Base-by-base conservation (phyloP, 2,888 invertebrate species). In the Sinelater perroti region DNA sequence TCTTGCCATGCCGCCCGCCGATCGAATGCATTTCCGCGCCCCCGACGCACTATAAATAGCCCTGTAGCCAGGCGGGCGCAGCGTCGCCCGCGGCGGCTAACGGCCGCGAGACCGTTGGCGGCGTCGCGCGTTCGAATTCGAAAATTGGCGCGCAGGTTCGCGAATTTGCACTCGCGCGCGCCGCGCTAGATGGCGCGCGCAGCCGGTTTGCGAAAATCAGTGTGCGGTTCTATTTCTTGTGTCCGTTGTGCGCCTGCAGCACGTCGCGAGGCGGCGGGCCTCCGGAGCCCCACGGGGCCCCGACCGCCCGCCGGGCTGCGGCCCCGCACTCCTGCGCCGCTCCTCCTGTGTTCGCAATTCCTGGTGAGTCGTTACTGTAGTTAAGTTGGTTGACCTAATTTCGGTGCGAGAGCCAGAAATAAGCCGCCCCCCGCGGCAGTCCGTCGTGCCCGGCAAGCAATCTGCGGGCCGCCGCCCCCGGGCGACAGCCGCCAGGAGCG, bases 311-410 rank as follows among this genome's bases (percentile, higher is more conserved):
- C 26, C 24, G 2, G 4, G 21, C 10, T 38, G 7, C 14, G 10
- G 11, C 33, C 13, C 26, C 17, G 30, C 40, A 47, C 31, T 40
- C 10, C 33, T 40, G 46, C 20, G 24, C n/a, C n/a, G n/a, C n/a
- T n/a, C n/a, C n/a, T n/a, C n/a, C n/a, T n/a, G n/a, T 47, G 55
- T 52, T 52, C 42, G 44, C 40, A 44, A 42, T 52, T 60, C 35
- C 33, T 53, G 60, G 60, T 60, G 46, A 56, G 60, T 60, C 52
- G 56, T 55, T 56, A 44, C 54, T 56, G 53, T 56, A 56, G 50
- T 55, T 50, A 56, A 52, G 52, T 60, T 52, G 50, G 52, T 52
- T 60, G 60, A 60, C 60, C 60, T 60, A 60, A 53, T 60, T 60
- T 56, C 53, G 51, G 28, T 56, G 56, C 56, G 49, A 56, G 56